Evolutionary conservation across 2,888 invertebrate species (phyloP).

Genomic region (Mythimna impura): DNA sequence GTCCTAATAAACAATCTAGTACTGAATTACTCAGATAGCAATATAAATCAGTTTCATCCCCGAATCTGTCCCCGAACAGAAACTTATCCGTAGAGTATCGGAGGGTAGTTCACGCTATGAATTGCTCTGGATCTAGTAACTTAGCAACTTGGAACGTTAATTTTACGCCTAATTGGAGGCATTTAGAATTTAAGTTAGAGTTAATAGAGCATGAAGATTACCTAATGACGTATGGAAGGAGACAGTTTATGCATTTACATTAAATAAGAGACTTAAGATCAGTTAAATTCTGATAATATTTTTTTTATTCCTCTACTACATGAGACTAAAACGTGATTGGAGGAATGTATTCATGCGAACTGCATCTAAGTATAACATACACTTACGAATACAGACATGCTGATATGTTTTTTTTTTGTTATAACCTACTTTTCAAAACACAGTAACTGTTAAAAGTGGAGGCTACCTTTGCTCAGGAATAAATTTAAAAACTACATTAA

Average conservation of each 20-base stretch:
- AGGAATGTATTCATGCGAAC: too few species aligned
- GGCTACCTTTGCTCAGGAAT: too few species aligned
- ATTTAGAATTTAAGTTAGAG: constrained; percentile 59
- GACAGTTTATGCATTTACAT: constrained; percentile 20
- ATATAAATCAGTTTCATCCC: constrained; percentile 44
- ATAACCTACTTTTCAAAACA: too few species aligned
- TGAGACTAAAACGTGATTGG: too few species aligned
- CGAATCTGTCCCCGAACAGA: constrained; percentile 34
- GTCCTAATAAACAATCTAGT: constrained; percentile 39
- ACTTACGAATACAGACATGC: too few species aligned
- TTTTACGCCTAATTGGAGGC: constrained; percentile 61
- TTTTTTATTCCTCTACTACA: too few species aligned
- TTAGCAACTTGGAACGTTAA: constrained; percentile 55
- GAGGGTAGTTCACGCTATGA: constrained; percentile 50
- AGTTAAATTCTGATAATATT: too few species aligned
- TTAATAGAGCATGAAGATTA: constrained; percentile 51
- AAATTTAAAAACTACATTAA: too few species aligned
- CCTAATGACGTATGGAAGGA: constrained; percentile 40
- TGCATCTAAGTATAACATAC: too few species aligned
- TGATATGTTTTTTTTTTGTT: too few species aligned
- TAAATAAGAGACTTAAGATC: too few species aligned
- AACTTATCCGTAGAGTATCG: constrained; percentile 50
- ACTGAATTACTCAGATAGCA: constrained; percentile 26
- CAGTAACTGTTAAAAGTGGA: too few species aligned
- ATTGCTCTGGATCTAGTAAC: constrained; percentile 61